Evolutionary conservation across 2,113 vertebrate genomes (phyloP).

Genomic region (Tychaedon coryphoeus): DNA sequence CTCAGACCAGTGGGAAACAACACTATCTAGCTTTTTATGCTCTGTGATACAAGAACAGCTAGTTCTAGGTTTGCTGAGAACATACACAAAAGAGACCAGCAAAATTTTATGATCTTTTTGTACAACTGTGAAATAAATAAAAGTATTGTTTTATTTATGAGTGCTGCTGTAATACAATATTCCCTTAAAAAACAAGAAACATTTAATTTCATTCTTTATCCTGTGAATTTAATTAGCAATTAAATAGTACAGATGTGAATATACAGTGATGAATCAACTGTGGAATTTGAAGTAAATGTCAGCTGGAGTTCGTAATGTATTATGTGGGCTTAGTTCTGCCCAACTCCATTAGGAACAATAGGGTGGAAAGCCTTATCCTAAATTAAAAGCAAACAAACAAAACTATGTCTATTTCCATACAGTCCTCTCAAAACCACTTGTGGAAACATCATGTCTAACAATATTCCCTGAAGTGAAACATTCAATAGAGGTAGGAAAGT

Average conservation of each 20-base stretch:
- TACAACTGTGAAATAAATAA: background rate
- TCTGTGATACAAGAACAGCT: background rate
- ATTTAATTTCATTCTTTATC: background rate
- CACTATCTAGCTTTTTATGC: background rate
- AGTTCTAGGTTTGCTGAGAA: background rate
- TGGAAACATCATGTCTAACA: background rate
- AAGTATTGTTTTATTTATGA: background rate
- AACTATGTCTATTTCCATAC: background rate
- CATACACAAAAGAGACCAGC: background rate
- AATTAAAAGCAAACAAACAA: background rate
- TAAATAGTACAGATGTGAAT: background rate
- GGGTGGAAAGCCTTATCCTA: background rate
- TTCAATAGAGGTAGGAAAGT: background rate
- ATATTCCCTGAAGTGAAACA: background rate
- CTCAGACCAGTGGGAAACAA: background rate
- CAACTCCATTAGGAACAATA: background rate
- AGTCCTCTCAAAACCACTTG: background rate
- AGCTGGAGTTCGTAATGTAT: background rate
- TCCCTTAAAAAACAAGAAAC: background rate
- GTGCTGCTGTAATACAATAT: background rate
- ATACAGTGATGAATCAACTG: background rate
- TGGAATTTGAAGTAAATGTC: slow-evolving; percentile 18
- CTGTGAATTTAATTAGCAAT: slow-evolving; percentile 1
- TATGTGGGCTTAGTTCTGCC: background rate
- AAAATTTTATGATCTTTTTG: background rate